Percentiles rank a stretch among this genome's conserved stretches.
These are phyloP conservation scores for Euleptes europaea DNA, from an alignment of 2,113 vertebrate species.

Conservation along the genomic window DNA sequence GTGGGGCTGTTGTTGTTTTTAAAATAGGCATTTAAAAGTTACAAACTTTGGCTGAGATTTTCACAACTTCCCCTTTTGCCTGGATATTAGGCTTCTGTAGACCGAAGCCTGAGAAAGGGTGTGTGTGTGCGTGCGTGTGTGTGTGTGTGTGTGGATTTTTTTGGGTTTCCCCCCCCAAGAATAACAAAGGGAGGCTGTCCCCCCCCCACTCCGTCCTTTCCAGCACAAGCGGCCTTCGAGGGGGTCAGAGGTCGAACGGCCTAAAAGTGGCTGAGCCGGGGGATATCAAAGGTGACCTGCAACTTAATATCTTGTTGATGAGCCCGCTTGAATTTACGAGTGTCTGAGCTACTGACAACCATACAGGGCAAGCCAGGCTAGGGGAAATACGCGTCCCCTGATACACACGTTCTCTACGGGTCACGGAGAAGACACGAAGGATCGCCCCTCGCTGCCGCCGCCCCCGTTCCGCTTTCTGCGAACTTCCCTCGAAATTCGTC, in stretches of 20 bases:
- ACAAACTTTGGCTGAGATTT: slow-evolving; percentile 69
- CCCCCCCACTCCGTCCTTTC: slow-evolving; percentile 5
- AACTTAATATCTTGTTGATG: slow-evolving; percentile 90
- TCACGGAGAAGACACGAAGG: not conserved
- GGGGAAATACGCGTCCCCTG: not conserved
- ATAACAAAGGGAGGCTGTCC: slow-evolving; percentile 74
- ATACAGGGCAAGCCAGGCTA: slow-evolving; percentile 35
- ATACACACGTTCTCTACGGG: not conserved
- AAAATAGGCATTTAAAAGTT: slow-evolving; percentile 62
- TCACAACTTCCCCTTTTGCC: slow-evolving; percentile 65
- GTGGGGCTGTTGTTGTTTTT: not conserved
- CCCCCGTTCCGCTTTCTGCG: not conserved
- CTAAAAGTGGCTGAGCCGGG: slow-evolving; percentile 84
- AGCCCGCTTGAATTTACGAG: slow-evolving; percentile 83
- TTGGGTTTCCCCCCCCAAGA: slow-evolving; percentile 74
- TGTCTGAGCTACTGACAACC: slow-evolving; percentile 63
- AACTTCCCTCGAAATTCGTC: not conserved
- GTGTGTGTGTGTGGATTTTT: not conserved
- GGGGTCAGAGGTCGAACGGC: slow-evolving; percentile 89
- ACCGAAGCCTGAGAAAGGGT: slow-evolving; percentile 69
- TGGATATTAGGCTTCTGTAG: slow-evolving; percentile 55
- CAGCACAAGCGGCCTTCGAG: slow-evolving; percentile 86
- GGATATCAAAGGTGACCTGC: slow-evolving; percentile 82
- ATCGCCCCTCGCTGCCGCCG: not conserved
- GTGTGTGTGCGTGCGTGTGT: too few relatives aligned